These are phyloP conservation scores for Oppia nitens DNA, from an alignment of 1,140 invertebrate genomes.

Conservation along the genomic window DNA sequence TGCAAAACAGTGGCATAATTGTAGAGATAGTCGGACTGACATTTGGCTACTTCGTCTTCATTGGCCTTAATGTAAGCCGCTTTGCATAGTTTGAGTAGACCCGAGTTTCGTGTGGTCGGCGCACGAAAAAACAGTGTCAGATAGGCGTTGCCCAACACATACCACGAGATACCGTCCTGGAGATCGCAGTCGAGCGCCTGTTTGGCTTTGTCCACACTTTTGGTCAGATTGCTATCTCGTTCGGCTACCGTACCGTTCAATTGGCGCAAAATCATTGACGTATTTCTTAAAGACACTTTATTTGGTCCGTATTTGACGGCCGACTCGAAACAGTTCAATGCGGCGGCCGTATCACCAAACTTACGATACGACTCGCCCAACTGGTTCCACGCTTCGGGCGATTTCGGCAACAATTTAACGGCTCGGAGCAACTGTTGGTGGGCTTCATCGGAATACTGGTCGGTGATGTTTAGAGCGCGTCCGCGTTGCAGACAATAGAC, in stretches of 20 bases:
- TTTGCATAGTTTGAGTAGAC: conserved; percentile 52
- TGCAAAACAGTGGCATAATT: conserved; percentile 68
- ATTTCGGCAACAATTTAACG: conserved; percentile 63
- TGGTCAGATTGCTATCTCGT: conserved; percentile 43
- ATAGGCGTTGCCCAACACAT: conserved; percentile 66
- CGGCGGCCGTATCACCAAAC: conserved; percentile 56
- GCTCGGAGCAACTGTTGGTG: conserved; percentile 58
- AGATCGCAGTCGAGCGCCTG: conserved; percentile 57
- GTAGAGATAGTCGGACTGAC: conserved; percentile 62
- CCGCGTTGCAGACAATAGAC: conserved; percentile 56
- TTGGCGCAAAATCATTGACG: conserved; percentile 66
- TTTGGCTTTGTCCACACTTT: conserved; percentile 58
- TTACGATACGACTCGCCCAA: conserved; percentile 79
- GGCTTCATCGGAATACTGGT: conserved; percentile 46
- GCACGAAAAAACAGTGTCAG: conserved; percentile 59
- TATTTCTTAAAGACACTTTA: conserved; percentile 55
- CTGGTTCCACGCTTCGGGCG: conserved; percentile 71
- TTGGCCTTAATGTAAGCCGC: conserved; percentile 58
- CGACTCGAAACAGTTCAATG: conserved; percentile 66
- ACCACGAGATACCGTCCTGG: conserved; percentile 66
- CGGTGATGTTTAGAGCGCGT: conserved; percentile 52
- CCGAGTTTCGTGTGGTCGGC: conserved; percentile 25
- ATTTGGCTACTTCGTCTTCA: conserved; percentile 44
- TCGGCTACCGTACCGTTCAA: conserved; percentile 39
- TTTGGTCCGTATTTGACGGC: conserved; percentile 63